Percentiles rank a stretch among this genome's conserved stretches.
Conservation (phyloP, 1,140 invertebrate species). For the Teleogryllus occipitalis region DNA sequence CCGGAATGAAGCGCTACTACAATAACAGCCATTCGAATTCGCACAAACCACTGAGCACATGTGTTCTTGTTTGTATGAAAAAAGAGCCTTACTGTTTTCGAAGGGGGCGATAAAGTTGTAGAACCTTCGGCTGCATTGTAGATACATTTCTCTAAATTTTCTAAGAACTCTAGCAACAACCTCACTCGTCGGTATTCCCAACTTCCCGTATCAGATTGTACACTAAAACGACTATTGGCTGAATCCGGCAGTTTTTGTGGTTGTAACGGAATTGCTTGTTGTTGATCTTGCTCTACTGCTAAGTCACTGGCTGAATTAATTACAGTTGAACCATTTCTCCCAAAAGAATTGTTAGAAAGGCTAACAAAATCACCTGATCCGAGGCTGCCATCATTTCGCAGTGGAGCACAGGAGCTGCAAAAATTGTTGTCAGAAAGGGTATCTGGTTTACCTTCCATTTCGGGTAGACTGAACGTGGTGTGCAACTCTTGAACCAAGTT, state of each 20-base stretch:
- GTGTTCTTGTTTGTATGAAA: slow-evolving; percentile 89
- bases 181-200: slow-evolving; percentile 56
- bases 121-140: slow-evolving; percentile 91
- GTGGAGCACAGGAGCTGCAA: too few species aligned
- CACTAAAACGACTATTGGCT: too few species aligned
- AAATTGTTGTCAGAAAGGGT: too few species aligned
- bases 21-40: slow-evolving; percentile 73
- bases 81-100: slow-evolving; percentile 80
- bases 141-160: slow-evolving; percentile 84
- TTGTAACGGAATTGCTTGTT: too few species aligned
- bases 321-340: too few species aligned
- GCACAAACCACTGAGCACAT: slow-evolving; percentile 86
- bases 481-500: neutral
- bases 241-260: too few species aligned
- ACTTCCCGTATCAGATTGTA: neutral
- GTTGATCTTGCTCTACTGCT: too few species aligned
- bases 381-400: too few species aligned
- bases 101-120: slow-evolving; percentile 59
- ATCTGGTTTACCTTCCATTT: too few species aligned
- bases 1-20: slow-evolving; percentile 75
- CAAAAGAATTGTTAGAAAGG: too few species aligned
- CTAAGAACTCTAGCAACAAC: slow-evolving; percentile 82
- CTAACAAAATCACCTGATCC: too few species aligned
- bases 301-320: too few species aligned
- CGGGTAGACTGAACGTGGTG: neutral